Percentiles rank a stretch among this genome's conserved stretches.
Conservation (phyloP, 1,140 invertebrate species). For the Galleria mellonella region DNA sequence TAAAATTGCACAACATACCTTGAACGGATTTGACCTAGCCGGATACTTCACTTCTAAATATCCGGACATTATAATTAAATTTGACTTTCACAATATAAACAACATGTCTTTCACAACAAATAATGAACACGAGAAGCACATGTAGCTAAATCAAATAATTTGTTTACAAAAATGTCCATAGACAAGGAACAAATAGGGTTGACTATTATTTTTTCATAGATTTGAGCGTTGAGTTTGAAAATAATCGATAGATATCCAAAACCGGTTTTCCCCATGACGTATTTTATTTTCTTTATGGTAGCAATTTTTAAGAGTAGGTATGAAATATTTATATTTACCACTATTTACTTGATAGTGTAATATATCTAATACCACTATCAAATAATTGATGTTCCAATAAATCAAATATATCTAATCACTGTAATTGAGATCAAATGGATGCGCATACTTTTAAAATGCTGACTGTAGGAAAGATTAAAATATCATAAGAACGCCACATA, state of each 20-base stretch:
- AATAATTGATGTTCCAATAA: no score
- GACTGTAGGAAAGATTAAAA: no score
- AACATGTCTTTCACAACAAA: neutral
- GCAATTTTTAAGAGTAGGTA: no score
- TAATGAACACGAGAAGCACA: conserved; percentile 21
- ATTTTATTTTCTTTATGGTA: neutral
- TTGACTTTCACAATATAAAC: conserved; percentile 1
- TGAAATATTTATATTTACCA: no score
- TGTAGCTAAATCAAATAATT: conserved; percentile 22
- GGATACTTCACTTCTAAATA: conserved; percentile 67
- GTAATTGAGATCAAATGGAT: no score
- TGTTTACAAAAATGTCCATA: conserved; percentile 28
- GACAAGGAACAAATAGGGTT: conserved; percentile 17
- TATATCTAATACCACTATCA: no score
- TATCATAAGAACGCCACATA: no score
- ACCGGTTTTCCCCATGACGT: conserved; percentile 16
- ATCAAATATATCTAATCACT: no score
- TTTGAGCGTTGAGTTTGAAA: conserved; percentile 13
- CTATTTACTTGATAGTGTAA: no score
- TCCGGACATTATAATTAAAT: conserved; percentile 47
- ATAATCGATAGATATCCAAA: conserved; percentile 20
- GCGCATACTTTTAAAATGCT: no score
- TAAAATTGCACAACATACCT: conserved; percentile 33
- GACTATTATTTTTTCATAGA: neutral
- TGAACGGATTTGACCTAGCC: conserved; percentile 61